Evolutionary conservation across 2,113 vertebrate species (phyloP).

Genomic region (Proterorhinus semilunaris): DNA sequence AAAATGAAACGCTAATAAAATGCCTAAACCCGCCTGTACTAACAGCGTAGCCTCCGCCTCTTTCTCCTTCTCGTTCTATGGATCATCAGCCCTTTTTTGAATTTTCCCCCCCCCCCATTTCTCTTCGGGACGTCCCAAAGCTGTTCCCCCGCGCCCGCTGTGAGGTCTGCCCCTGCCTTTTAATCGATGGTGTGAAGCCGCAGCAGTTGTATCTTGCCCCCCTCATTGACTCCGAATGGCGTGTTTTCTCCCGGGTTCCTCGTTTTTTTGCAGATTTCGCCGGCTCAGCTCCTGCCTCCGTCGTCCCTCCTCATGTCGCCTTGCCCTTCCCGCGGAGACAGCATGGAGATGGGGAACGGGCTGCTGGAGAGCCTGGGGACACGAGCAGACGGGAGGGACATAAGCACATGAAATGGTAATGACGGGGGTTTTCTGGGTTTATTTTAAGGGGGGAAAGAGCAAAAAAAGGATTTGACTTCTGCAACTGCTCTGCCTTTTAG

Average conservation of each 20-base stretch:
- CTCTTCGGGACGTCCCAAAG: constrained; percentile 30
- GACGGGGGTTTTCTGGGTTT: neutral
- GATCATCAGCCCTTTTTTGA: constrained; percentile 39
- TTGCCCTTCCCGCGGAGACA: constrained; percentile 74
- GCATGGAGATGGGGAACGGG: constrained; percentile 73
- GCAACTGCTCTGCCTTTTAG: neutral
- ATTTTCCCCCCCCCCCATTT: constrained; percentile 19
- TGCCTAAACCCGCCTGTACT: constrained; percentile 25
- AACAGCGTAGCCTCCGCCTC: constrained; percentile 33
- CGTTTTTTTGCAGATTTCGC: constrained; percentile 19
- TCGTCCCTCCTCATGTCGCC: constrained; percentile 73
- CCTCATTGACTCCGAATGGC: constrained; percentile 43
- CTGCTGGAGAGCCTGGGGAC: constrained; percentile 75
- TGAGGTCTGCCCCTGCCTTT: constrained; percentile 44
- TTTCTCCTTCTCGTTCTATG: constrained; percentile 17
- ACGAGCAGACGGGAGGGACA: constrained; percentile 35
- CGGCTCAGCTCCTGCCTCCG: constrained; percentile 71
- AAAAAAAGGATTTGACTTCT: neutral
- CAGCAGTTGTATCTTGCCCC: constrained; percentile 61
- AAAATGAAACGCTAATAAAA: neutral
- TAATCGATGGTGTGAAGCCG: constrained; percentile 58
- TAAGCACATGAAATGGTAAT: constrained; percentile 1
- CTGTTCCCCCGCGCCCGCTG: constrained; percentile 26
- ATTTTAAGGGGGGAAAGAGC: neutral
- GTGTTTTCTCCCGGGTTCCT: constrained; percentile 1